Evolutionary conservation across 2,888 invertebrate species (phyloP), one percentile per base, ranked within the genome.

Genomic region (Melanchra persicariae): DNA sequence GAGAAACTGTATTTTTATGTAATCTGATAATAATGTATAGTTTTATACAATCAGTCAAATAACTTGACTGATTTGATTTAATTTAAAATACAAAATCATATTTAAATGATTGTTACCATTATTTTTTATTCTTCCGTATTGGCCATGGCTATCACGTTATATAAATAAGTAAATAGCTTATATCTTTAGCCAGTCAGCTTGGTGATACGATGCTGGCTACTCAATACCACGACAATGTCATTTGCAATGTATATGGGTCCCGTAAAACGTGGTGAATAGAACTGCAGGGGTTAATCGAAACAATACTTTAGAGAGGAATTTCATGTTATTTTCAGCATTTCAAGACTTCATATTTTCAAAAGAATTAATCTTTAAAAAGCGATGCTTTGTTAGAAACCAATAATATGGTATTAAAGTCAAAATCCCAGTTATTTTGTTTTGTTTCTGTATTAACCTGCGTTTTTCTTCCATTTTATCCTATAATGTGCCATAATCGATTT

Each of bases 31-130:
- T 45, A 54, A 54, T 54, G 4, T 19, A 43, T 40, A 22, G 19
- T 34, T 55, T 10, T 51, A 37, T 19, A 52, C n/a, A 57, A n/a
- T 74, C 70, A 74, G 63, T 70, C 65, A 64, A 67, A 51, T 37
- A 47, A 55, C 1, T 34, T 3, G 40, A 37, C 6, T 24, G 30
- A 12, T 40, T 71, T 17, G 0, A 15, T 63, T 51, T 1, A 12
- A 51, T 49, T 40, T 30, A 12, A 22, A 34, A 40, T 63, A 30
- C 8, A 51, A 43, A 15, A 45, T 45, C 19, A 26, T 26, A 22
- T n/a, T 9, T 12, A 22, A 73, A 10, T 2, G 30, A 45, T 45
- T 30, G 9, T 9, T 24, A 30, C 37, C 22, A 10, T 15, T 40
- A 17, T 17, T 17, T 43, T 43, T n/a, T n/a, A n/a, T n/a, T 7